Conservation (phyloP, 37 sponge, comb jelly and placozoan genomes). For the Beroe forskalii region DNA sequence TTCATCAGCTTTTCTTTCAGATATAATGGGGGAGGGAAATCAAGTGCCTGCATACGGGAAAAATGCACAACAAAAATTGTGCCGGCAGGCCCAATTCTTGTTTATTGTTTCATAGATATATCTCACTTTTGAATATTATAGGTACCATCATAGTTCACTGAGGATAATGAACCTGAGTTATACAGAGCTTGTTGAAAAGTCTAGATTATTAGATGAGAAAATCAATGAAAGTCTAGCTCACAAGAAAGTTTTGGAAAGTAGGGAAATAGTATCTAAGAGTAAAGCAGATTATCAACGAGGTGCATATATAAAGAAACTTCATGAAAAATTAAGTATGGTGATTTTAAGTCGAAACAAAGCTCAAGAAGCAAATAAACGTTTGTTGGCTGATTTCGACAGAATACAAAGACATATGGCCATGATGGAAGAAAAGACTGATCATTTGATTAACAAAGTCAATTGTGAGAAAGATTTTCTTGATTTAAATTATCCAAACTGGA, state of each 20-base stretch:
- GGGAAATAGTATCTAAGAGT: conserved; percentile 14
- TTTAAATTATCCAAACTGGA: conserved; percentile 34
- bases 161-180: neutral
- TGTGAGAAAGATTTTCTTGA: neutral
- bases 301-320: conserved; percentile 45
- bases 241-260: neutral
- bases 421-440: conserved; percentile 50
- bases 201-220: neutral
- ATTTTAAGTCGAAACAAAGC: conserved; percentile 53
- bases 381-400: conserved; percentile 28
- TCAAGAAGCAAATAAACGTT: conserved; percentile 39
- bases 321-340: conserved; percentile 29
- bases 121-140: no score
- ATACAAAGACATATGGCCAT: conserved; percentile 42
- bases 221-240: conserved; percentile 27
- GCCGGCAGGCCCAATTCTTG: no score
- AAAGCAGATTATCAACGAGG: conserved; percentile 9
- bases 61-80: no score
- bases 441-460: conserved; percentile 8
- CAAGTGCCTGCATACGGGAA: no score
- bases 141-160: no score
- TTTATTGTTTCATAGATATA: no score
- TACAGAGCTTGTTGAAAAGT: neutral
- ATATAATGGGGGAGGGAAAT: no score
- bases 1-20: no score